These are phyloP conservation scores for Erpornis zantholeuca DNA, from an alignment of 2,113 vertebrate species.

Conservation along the genomic window DNA sequence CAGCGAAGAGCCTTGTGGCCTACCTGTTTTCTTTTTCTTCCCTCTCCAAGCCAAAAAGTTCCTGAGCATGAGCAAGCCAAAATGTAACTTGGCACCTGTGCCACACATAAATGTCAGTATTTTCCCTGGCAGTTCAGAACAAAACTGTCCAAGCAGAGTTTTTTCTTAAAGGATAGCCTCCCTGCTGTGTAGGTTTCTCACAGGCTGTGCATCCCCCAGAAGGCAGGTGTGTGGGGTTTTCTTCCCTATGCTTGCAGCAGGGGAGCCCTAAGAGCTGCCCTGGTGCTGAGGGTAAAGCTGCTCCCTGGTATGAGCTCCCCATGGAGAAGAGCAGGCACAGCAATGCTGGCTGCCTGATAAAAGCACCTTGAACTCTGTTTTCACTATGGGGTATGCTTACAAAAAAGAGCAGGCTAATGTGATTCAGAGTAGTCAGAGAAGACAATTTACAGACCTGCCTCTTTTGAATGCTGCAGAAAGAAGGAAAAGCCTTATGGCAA, in stretches of 20 bases:
- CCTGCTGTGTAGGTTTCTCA: not conserved
- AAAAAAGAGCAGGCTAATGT: not conserved
- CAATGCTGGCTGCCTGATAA: accelerated
- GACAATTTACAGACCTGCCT: not conserved
- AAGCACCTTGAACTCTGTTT: not conserved
- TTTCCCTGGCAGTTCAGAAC: not conserved
- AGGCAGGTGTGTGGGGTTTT: not conserved
- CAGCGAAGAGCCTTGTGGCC: not conserved
- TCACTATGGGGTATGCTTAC: not conserved
- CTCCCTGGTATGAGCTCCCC: not conserved
- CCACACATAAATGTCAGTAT: not conserved
- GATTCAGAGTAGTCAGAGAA: not conserved
- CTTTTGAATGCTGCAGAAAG: not conserved
- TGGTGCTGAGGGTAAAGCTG: not conserved
- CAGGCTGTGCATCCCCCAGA: not conserved
- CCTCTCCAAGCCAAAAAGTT: not conserved
- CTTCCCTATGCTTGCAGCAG: not conserved
- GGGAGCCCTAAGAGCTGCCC: not conserved
- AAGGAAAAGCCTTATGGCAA: slow-evolving; percentile 7
- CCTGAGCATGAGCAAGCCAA: not conserved
- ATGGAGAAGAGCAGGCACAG: not conserved
- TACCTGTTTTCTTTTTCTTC: not conserved
- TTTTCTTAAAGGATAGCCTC: not conserved
- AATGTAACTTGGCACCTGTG: not conserved
- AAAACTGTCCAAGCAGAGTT: not conserved